phyloP scores from a whole-genome alignment of 2,888 invertebrate genomes.

The Scaptomyza cyrtandrae region DNA sequence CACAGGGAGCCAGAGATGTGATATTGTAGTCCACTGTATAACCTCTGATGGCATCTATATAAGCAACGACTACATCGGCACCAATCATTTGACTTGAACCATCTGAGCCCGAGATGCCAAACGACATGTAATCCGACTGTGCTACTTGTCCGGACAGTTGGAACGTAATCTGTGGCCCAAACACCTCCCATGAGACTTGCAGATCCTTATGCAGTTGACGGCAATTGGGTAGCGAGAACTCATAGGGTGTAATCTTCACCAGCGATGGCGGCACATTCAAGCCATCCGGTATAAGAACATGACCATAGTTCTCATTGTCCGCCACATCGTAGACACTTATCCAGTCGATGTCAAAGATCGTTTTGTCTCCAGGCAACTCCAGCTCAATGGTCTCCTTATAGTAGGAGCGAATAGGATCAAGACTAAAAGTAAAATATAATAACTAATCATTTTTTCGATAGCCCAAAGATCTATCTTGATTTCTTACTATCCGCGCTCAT shows the following conservation, averaged over 20 bases:
- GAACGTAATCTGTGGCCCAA: slow-evolving; percentile 94
- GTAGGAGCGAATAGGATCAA: slow-evolving; percentile 91
- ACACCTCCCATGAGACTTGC: slow-evolving; percentile 95
- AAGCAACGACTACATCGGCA: slow-evolving; percentile 92
- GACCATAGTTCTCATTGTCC: slow-evolving; percentile 89
- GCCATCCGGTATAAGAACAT: slow-evolving; percentile 91
- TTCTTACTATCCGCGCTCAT: slow-evolving; percentile 96
- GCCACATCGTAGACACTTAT: slow-evolving; percentile 91
- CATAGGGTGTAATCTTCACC: slow-evolving; percentile 87
- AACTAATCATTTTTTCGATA: not conserved
- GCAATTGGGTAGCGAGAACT: slow-evolving; percentile 91
- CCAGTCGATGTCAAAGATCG: slow-evolving; percentile 94
- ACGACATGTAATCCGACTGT: slow-evolving; percentile 93
- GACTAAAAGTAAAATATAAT: slow-evolving; percentile 84
- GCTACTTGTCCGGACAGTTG: slow-evolving; percentile 90
- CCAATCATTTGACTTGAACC: slow-evolving; percentile 92
- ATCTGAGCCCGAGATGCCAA: slow-evolving; percentile 92
- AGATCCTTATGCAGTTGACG: slow-evolving; percentile 92
- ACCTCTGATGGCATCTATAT: slow-evolving; percentile 90
- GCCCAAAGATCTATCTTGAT: not conserved
- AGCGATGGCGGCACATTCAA: slow-evolving; percentile 95
- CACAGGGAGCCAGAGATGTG: slow-evolving; percentile 93
- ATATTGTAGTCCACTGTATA: slow-evolving; percentile 93
- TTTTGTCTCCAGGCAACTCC: slow-evolving; percentile 91
- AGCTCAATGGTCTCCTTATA: slow-evolving; percentile 89